These are phyloP conservation scores for Toxostoma redivivum DNA, from an alignment of 2,113 vertebrate species.

Conservation along the genomic window DNA sequence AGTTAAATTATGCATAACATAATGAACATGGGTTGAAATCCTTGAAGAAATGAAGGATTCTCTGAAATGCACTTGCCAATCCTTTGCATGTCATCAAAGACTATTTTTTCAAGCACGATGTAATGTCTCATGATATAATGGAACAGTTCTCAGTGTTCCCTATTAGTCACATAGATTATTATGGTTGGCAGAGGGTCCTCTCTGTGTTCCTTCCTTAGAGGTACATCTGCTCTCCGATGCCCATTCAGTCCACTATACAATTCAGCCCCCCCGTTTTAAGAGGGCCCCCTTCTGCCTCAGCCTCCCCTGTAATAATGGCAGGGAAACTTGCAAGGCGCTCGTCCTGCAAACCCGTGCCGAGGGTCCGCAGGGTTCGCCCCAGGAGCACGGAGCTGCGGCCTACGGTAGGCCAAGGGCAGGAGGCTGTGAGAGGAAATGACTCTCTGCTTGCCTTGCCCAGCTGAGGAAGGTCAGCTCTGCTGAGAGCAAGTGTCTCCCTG, in stretches of 20 bases:
- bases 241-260: neutral
- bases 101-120: conserved; percentile 27
- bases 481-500: neutral
- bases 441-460: neutral
- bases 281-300: neutral
- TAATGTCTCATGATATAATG: conserved; percentile 50
- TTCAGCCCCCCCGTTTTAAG: neutral
- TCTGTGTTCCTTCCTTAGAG: neutral
- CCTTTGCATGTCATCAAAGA: conserved; percentile 19
- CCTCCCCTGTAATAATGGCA: neutral
- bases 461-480: neutral
- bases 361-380: neutral
- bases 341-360: accelerated
- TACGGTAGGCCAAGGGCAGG: accelerated
- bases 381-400: accelerated
- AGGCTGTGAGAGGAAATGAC: neutral
- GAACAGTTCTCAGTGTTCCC: neutral
- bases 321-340: accelerated
- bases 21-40: conserved; percentile 34
- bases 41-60: conserved; percentile 60
- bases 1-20: neutral
- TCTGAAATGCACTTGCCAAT: conserved; percentile 38
- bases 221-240: neutral
- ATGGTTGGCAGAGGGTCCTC: conserved; percentile 28
- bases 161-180: conserved; percentile 47